A percentile compares a stretch with the other conserved stretches of the same genome.
Evolutionary conservation across 2,797 vertebrate genomes (phyloP).

Genomic region (Peromyscus nudipes): DNA sequence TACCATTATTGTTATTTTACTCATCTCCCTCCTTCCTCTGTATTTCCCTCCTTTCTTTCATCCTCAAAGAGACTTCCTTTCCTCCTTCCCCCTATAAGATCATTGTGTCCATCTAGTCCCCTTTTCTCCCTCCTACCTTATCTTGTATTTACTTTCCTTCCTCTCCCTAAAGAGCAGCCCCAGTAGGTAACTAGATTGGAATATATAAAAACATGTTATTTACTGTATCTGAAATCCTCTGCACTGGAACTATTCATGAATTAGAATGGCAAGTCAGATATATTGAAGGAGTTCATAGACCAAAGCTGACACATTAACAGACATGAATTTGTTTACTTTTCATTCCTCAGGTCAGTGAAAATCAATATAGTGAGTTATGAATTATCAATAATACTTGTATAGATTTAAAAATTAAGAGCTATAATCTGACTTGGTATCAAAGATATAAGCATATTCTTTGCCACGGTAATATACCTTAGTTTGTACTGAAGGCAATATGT

Average conservation of each 20-base stretch:
- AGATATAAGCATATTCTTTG: neutral
- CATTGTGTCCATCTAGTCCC: neutral
- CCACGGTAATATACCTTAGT: neutral
- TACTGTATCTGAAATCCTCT: neutral
- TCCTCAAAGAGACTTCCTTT: neutral
- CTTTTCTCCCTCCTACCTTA: neutral
- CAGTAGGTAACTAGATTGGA: neutral
- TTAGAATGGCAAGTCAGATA: neutral
- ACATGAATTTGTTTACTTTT: neutral
- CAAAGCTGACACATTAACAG: neutral
- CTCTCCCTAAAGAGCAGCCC: neutral
- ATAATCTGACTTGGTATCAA: neutral
- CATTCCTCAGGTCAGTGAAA: neutral
- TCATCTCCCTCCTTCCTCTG: neutral
- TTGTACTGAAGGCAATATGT: neutral
- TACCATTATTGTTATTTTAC: neutral
- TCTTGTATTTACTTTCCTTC: neutral
- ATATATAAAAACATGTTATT: neutral
- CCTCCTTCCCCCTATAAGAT: neutral
- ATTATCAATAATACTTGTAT: neutral
- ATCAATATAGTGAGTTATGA: constrained; percentile 6
- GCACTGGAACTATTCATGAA: neutral
- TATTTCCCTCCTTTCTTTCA: neutral
- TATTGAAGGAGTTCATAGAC: neutral
- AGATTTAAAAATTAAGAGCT: neutral